These are phyloP conservation scores for Cotesia glomerata DNA, from an alignment of 1,140 invertebrate genomes.

Conservation along the genomic window DNA sequence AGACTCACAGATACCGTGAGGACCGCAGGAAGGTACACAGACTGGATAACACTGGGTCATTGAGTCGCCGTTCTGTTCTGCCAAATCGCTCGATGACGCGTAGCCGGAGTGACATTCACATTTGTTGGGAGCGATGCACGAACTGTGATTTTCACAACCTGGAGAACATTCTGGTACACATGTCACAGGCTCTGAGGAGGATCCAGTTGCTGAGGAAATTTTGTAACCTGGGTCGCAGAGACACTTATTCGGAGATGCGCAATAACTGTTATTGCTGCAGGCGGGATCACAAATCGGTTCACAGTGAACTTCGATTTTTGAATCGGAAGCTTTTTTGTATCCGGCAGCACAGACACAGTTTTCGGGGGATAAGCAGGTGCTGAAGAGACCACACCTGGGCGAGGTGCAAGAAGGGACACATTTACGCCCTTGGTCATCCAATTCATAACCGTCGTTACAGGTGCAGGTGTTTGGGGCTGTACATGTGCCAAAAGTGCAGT, in stretches of 20 bases:
- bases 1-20: slow-evolving; percentile 62
- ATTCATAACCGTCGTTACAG: slow-evolving; percentile 36
- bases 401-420: slow-evolving; percentile 17
- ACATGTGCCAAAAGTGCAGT: slow-evolving; percentile 43
- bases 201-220: slow-evolving; percentile 20
- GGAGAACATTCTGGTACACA: slow-evolving; percentile 61
- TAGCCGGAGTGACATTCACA: slow-evolving; percentile 48
- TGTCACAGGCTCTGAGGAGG: slow-evolving; percentile 15
- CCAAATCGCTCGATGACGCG: neutral
- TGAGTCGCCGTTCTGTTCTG: neutral
- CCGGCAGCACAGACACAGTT: slow-evolving; percentile 59
- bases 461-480: slow-evolving; percentile 43
- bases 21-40: slow-evolving; percentile 20
- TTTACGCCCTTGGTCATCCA: neutral
- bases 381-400: neutral
- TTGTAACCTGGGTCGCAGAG: slow-evolving; percentile 43
- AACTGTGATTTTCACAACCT: slow-evolving; percentile 62
- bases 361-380: slow-evolving; percentile 46
- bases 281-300: slow-evolving; percentile 44
- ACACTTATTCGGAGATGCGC: slow-evolving; percentile 44
- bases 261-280: slow-evolving; percentile 46
- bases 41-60: slow-evolving; percentile 22
- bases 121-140: slow-evolving; percentile 60
- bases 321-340: slow-evolving; percentile 35
- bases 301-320: slow-evolving; percentile 40